Percentiles rank a stretch among this genome's conserved stretches.
phyloP scores from a whole-genome alignment of 2,888 invertebrate genomes.

The Drosophila koepferae region DNA sequence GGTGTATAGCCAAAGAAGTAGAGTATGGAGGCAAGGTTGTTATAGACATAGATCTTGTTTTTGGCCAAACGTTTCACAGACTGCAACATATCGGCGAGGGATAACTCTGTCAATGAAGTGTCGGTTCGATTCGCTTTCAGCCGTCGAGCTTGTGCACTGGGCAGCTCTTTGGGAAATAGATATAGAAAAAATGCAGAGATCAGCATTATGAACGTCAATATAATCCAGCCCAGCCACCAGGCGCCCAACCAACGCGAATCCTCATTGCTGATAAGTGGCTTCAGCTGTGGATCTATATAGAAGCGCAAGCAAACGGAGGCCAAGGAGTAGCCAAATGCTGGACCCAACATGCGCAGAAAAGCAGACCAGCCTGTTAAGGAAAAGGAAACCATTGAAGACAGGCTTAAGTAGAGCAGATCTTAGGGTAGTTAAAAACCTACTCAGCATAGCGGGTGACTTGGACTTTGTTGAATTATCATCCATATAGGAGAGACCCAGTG shows the following conservation, averaged over 20 bases:
- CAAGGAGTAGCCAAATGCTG: conserved; percentile 88
- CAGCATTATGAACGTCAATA: conserved; percentile 87
- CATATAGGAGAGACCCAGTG: conserved; percentile 89
- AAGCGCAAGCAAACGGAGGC: conserved; percentile 88
- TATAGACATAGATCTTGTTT: conserved; percentile 89
- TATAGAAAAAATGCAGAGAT: conserved; percentile 87
- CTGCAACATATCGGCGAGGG: conserved; percentile 87
- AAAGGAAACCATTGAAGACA: background rate
- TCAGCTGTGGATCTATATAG: conserved; percentile 88
- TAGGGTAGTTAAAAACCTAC: conserved; percentile 78
- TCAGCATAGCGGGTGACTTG: conserved; percentile 88
- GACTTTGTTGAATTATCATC: conserved; percentile 90
- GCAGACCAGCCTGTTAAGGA: conserved; percentile 87
- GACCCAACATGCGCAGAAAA: conserved; percentile 86
- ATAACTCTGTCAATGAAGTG: conserved; percentile 54
- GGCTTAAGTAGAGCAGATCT: background rate
- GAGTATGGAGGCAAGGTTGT: conserved; percentile 90
- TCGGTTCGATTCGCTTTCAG: conserved; percentile 67
- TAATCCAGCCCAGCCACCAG: conserved; percentile 92
- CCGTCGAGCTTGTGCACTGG: conserved; percentile 87
- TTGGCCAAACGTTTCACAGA: conserved; percentile 87
- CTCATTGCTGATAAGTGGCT: conserved; percentile 87
- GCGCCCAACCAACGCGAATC: conserved; percentile 93
- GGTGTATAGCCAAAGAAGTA: conserved; percentile 90
- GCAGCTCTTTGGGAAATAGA: conserved; percentile 89